Evolutionary conservation across 2,113 vertebrate species (phyloP).

Genomic region (Strix aluco): DNA sequence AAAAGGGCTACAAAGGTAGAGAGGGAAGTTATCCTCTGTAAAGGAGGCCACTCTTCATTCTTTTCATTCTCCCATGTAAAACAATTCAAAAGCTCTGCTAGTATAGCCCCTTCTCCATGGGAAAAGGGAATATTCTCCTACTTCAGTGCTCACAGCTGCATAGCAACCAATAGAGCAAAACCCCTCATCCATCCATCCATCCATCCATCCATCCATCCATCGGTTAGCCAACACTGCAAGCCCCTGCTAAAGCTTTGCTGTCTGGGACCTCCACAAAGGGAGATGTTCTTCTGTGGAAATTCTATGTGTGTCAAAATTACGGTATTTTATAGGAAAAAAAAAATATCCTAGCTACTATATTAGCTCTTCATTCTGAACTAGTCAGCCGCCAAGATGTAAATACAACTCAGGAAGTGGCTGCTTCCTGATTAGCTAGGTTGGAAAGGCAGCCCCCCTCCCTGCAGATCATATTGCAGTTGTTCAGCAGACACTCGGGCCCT

Average conservation of each 20-base stretch:
- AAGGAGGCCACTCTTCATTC: not conserved
- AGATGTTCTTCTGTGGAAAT: not conserved
- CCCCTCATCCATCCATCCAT: not conserved
- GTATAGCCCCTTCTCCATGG: not conserved
- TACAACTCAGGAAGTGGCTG: not conserved
- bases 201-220: not conserved
- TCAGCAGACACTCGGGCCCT: not conserved
- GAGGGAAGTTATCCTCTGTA: not conserved
- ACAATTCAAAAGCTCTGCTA: not conserved
- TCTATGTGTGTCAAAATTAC: not conserved
- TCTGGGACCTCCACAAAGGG: not conserved
- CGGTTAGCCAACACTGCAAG: not conserved
- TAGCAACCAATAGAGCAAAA: not conserved
- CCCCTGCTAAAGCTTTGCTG: not conserved
- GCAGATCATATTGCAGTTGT: not conserved
- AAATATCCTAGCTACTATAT: not conserved
- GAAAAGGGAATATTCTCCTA: not conserved
- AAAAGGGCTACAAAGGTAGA: not conserved
- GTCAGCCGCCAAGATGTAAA: not conserved
- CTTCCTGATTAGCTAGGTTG: not conserved
- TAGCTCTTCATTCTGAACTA: not conserved
- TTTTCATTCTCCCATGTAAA: not conserved
- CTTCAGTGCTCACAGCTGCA: not conserved
- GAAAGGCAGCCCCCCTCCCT: not conserved
- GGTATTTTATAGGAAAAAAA: not conserved